Base-by-base conservation (phyloP, 2,113 vertebrate genomes). In the Centropus unirufus region DNA sequence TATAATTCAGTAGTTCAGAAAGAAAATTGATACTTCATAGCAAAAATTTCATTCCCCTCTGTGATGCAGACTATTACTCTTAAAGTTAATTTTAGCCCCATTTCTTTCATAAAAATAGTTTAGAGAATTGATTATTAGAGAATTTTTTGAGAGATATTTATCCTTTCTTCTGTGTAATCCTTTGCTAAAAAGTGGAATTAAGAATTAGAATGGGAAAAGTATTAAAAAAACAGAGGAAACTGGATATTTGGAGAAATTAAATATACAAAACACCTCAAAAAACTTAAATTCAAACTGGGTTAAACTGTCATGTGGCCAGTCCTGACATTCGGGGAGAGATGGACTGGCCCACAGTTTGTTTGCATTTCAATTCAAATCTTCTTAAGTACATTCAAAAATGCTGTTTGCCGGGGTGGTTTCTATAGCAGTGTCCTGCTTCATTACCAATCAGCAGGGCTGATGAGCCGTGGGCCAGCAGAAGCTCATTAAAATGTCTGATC, bases 401-500 rank as follows among this genome's bases (percentile, higher is more conserved):
- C 73, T 67, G 42, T 57, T 77, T 79, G 69, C 69, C 83, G 66
- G 54, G 70, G 77, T 84, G 80, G 86, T 96, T 96, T 95, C 90
- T 96, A 95, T 97, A 94, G 93, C 92, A 75, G 80, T 96, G 95
- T 96, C 92, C 94, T 79, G 69, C 85, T 75, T 93, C 83, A 94
- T 96, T 97, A 97, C 66, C 49, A 79, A 86, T 89, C 88, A 93
- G 61, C 76, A 55, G 88, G 49, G 80, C 92, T 96, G 94, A 97
- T 1, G 62, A 90, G 42, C 52, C 74, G 21, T 63, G 89, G 83
- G 19, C 83, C 32, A 86, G 57, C 92, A 96, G 88, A 93, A 96
- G 95, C 94, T 97, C 93, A 96, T 97, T 97, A 96, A 80, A 94
- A 90, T 46, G 90, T 90, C 94, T 96, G 93, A 97, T 95, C 96